A percentile compares a stretch with the other conserved stretches of the same genome.
These are phyloP conservation scores for Cyclophora albipunctata DNA, from an alignment of 2,888 invertebrate genomes.

Conservation along the genomic window DNA sequence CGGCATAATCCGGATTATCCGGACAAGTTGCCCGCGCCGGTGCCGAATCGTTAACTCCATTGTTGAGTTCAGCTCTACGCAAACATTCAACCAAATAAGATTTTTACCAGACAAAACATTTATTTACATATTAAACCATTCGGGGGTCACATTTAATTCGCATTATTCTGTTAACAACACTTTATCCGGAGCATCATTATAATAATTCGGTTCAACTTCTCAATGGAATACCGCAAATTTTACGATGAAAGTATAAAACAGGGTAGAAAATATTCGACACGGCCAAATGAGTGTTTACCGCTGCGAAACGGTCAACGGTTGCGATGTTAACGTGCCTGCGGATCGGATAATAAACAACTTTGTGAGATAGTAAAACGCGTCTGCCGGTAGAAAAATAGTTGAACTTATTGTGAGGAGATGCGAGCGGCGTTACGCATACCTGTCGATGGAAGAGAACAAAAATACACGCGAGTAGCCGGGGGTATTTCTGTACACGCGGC, in stretches of 20 bases:
- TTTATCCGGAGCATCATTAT: constrained; percentile 8
- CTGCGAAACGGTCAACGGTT: constrained; percentile 10
- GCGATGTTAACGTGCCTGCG: constrained; percentile 13
- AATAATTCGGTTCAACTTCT: constrained; percentile 12
- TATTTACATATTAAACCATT: constrained; percentile 10
- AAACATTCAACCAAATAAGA: constrained; percentile 32
- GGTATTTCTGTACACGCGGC: constrained; percentile 41
- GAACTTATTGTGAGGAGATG: constrained; percentile 29
- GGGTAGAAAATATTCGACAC: constrained; percentile 4
- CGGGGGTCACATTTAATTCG: neutral
- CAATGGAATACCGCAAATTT: constrained; percentile 6
- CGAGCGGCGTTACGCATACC: constrained; percentile 40
- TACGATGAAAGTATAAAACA: constrained; percentile 6
- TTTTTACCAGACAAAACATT: constrained; percentile 17
- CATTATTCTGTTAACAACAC: constrained; percentile 3
- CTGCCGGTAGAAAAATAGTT: constrained; percentile 25
- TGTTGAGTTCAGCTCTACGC: constrained; percentile 30
- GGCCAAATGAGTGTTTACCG: constrained; percentile 7
- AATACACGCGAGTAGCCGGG: constrained; percentile 40
- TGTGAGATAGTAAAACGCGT: constrained; percentile 21
- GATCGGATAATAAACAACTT: constrained; percentile 15
- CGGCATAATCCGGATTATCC: constrained; percentile 63
- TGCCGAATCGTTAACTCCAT: constrained; percentile 33
- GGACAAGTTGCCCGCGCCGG: constrained; percentile 41
- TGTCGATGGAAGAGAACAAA: constrained; percentile 51